Base-by-base conservation (phyloP, 2,113 vertebrate genomes). In the Caracal caracal region DNA sequence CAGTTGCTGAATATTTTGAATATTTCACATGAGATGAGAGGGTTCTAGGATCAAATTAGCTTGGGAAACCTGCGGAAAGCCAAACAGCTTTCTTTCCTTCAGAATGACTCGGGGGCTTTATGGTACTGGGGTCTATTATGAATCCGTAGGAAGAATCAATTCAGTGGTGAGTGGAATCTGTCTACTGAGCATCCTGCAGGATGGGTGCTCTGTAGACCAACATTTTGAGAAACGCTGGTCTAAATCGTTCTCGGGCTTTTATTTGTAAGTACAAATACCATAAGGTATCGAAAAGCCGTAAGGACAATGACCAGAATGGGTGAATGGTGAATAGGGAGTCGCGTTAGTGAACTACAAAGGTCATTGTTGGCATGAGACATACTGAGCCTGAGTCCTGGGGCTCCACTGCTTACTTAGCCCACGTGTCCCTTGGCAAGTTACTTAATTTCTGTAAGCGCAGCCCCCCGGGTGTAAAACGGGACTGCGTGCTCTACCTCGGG, bases 401-500 rank as follows among this genome's bases (percentile, higher is more conserved):
- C 15, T 73, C 85, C 33, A 9, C 40, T 12, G 56, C 43, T 43
- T 1, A 43, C 20, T 40, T 65, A 43, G 75, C 56, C 10, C 28
- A 0, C 0, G 1, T 30, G 61, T 47, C 68, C 40, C 33, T 47
- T 35, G 19, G 24, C 13, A 82, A 6, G 11, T n/a, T 49, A 35
- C 43, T 16, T 24, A 37, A 33, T 59, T 20, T 73, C 35, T 86
- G 26, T 13, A 20, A 30, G n/a, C 10, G 28, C 49, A 28, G 37
- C n/a, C n/a, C 1, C 12, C 16, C 26, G 0, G 1, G 43, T 65
- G 5, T 37, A 65, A 56, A 37, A 30, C 9, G 12, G 17, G 33
- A 10, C 19, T 5, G 6, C 11, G 6, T 79, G 35, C n/a, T 0
- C 8, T 10, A 26, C 80, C n/a, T 56, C 0, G 0, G 8, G 35